Evolutionary conservation across 2,113 vertebrate genomes (phyloP).

Genomic region (Lagenorhynchus albirostris): DNA sequence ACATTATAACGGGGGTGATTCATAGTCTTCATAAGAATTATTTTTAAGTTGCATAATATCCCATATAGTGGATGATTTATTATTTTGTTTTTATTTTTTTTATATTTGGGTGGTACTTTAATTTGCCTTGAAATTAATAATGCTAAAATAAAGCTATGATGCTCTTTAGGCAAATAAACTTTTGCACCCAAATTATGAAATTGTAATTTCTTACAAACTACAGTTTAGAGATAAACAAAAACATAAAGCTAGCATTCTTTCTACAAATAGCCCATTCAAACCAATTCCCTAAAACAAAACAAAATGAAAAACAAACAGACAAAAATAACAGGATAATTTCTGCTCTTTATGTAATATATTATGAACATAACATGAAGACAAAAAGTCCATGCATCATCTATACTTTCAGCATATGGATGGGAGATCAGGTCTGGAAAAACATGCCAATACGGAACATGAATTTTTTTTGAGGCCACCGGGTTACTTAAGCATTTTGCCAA

Average conservation of each 20-base stretch:
- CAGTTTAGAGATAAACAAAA: neutral
- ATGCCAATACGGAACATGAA: neutral
- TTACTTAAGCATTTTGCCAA: neutral
- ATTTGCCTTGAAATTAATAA: neutral
- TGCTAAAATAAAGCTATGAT: neutral
- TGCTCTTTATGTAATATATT: neutral
- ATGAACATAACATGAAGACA: neutral
- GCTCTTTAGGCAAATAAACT: neutral
- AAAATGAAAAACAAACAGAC: neutral
- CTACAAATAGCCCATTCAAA: neutral
- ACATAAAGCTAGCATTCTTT: neutral
- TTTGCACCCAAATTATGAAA: neutral
- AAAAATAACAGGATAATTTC: neutral
- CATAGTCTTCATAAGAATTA: neutral
- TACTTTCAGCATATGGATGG: neutral
- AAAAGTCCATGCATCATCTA: too few species aligned
- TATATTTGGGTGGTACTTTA: neutral
- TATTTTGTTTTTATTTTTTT: neutral
- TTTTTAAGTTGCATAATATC: neutral
- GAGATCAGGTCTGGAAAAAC: neutral
- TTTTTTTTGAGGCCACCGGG: neutral
- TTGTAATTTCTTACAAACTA: neutral
- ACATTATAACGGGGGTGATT: neutral
- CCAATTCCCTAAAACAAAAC: neutral
- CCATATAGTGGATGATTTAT: neutral